A percentile compares a stretch with the other conserved stretches of the same genome.
Evolutionary conservation across 2,797 vertebrate genomes (phyloP).

Genomic region (Diglossa cyanea): DNA sequence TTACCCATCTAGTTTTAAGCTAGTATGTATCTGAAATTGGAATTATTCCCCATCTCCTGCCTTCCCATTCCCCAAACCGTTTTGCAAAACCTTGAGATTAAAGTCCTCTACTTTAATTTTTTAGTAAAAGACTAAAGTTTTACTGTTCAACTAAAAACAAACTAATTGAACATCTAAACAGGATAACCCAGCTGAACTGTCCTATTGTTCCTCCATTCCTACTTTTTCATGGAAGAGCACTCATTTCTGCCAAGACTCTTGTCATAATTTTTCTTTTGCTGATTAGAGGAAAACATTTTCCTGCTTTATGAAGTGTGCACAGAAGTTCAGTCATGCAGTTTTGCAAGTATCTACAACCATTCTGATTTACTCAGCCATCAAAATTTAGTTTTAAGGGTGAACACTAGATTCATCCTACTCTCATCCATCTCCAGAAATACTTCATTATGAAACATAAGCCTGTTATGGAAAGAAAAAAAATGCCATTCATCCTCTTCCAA

Average conservation of each 20-base stretch:
- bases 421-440: conserved; percentile 20
- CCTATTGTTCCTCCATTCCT: neutral
- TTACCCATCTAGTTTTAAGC: neutral
- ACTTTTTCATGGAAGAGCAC: neutral
- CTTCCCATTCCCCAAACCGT: neutral
- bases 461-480: neutral
- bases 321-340: conserved; percentile 51
- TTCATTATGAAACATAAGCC: conserved; percentile 37
- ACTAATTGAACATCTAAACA: neutral
- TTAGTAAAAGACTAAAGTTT: neutral
- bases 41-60: neutral
- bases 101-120: neutral
- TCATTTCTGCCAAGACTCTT: neutral
- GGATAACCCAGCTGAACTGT: neutral
- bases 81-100: neutral
- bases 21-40: neutral
- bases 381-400: conserved; percentile 37
- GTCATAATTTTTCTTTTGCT: neutral
- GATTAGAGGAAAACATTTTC: conserved; percentile 14
- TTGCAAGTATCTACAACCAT: conserved; percentile 1
- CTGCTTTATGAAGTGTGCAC: conserved; percentile 18
- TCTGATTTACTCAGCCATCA: conserved; percentile 52
- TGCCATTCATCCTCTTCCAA: conserved; percentile 46
- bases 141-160: neutral
- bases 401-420: neutral